Percentiles rank a stretch among this genome's conserved stretches.
phyloP scores from a whole-genome alignment of 1,140 invertebrate genomes.

The Ectropis grisescens region DNA sequence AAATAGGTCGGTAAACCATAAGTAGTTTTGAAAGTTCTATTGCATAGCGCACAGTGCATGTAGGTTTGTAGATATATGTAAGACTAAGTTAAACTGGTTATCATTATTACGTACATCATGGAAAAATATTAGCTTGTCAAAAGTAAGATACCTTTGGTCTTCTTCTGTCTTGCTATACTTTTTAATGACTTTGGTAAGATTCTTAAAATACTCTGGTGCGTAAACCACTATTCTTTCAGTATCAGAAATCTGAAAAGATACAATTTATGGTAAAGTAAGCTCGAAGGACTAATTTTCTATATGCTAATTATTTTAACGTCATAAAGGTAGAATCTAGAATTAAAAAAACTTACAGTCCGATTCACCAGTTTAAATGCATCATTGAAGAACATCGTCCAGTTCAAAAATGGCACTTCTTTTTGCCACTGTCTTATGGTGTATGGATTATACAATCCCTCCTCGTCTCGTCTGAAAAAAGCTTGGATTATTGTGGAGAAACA shows the following conservation, averaged over 20 bases:
- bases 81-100: too few species aligned
- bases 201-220: constrained; percentile 86
- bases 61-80: too few species aligned
- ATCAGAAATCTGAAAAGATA: constrained; percentile 67
- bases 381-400: constrained; percentile 89
- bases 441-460: constrained; percentile 91
- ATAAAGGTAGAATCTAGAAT: too few species aligned
- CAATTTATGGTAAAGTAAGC: too few species aligned
- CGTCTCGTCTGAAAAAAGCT: constrained; percentile 85
- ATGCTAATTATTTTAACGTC: too few species aligned
- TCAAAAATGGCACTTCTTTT: constrained; percentile 82
- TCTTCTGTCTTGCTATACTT: constrained; percentile 78
- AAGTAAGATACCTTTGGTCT: constrained; percentile 88
- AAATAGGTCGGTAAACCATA: too few species aligned
- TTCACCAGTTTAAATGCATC: constrained; percentile 82
- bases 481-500: too few species aligned
- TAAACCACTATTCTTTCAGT: constrained; percentile 87
- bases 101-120: too few species aligned
- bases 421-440: constrained; percentile 85
- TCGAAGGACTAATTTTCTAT: too few species aligned
- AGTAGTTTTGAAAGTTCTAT: too few species aligned
- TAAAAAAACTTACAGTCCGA: constrained; percentile 54
- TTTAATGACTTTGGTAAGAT: constrained; percentile 80
- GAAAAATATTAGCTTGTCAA: too few species aligned
- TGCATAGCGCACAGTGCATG: too few species aligned